Evolutionary conservation across 2,888 invertebrate species (phyloP).

Genomic region (Agrotis puta): DNA sequence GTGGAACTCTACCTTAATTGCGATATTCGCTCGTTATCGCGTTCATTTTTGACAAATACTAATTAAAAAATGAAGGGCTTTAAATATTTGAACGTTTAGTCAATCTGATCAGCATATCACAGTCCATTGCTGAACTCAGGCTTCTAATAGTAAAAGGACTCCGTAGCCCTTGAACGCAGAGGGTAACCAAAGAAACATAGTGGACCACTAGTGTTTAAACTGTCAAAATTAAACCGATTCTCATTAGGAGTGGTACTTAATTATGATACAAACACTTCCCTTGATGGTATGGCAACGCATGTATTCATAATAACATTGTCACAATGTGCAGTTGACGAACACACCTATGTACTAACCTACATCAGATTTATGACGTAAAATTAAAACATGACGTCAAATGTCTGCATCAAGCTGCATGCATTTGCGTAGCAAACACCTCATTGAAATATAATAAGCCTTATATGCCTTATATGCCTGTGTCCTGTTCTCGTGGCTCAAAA

Average conservation of each 20-base stretch:
- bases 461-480: neutral
- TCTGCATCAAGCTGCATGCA: neutral
- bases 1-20: neutral
- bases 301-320: slow-evolving; percentile 10
- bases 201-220: neutral
- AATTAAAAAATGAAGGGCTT: neutral
- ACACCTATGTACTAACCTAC: slow-evolving; percentile 8
- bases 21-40: neutral
- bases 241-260: neutral
- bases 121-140: neutral
- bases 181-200: too few species aligned
- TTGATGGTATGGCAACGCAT: neutral
- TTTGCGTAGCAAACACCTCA: neutral
- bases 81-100: neutral
- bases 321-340: slow-evolving; percentile 17
- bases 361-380: slow-evolving; percentile 45
- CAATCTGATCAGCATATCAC: neutral
- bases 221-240: slow-evolving; percentile 7
- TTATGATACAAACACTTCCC: neutral
- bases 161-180: too few species aligned
- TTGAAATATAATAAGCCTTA: too few species aligned
- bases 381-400: slow-evolving; percentile 26
- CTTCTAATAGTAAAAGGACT: neutral
- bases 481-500: too few species aligned
- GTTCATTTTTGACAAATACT: neutral